A percentile compares a stretch with the other conserved stretches of the same genome.
Evolutionary conservation across 2,797 vertebrate genomes (phyloP).

Genomic region (Coracias cyanogaster): DNA sequence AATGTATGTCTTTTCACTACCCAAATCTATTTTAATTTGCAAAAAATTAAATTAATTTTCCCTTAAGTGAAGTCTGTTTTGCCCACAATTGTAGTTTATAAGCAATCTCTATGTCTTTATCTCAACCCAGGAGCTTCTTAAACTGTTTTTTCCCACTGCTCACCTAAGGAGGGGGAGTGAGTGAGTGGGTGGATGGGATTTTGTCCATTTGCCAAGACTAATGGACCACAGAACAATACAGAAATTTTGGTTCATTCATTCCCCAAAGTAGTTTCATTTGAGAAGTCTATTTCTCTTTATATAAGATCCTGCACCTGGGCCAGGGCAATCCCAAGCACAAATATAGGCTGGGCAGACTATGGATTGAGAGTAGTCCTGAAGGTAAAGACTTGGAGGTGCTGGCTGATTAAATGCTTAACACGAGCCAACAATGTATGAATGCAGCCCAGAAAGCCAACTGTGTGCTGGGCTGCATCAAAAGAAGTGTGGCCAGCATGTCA

Average conservation of each 20-base stretch:
- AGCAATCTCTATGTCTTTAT: neutral
- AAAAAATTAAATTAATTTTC: neutral
- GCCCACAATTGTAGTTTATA: neutral
- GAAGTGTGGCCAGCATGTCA: no score
- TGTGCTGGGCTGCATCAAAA: no score
- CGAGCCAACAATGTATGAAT: no score
- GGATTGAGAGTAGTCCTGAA: no score
- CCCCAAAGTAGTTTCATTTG: neutral
- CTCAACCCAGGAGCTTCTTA: neutral
- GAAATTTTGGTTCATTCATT: neutral
- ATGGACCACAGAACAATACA: neutral
- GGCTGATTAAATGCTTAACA: no score
- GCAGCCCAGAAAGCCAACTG: no score
- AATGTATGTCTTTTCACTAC: neutral
- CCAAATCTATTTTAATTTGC: neutral
- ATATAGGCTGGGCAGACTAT: no score
- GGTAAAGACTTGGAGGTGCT: no score
- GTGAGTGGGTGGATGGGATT: neutral
- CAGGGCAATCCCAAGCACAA: no score
- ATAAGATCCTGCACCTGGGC: no score
- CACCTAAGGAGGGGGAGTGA: neutral
- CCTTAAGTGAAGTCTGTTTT: neutral
- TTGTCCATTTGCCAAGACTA: neutral
- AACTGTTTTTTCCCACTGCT: neutral
- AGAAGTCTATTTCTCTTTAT: neutral